These are phyloP conservation scores for Lycocerus yunnanus DNA, from an alignment of 2,888 invertebrate genomes.

Conservation along the genomic window DNA sequence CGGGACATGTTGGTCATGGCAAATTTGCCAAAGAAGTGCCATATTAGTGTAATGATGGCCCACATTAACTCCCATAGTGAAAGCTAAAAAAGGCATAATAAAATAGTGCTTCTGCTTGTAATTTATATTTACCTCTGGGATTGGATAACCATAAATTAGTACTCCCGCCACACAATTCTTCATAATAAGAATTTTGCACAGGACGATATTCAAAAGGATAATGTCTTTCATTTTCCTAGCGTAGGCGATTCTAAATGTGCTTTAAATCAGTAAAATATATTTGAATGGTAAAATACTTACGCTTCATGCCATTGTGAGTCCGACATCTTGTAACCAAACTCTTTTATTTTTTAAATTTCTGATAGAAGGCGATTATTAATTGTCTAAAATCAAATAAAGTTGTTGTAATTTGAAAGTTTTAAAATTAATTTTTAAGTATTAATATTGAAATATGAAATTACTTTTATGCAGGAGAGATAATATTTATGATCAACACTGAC, in stretches of 20 bases:
- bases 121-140: neutral
- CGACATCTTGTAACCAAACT: neutral
- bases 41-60: neutral
- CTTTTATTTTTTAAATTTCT: neutral
- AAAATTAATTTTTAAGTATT: neutral
- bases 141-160: neutral
- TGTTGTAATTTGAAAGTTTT: neutral
- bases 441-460: neutral
- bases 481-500: neutral
- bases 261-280: neutral
- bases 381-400: too few relatives aligned
- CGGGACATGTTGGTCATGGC: neutral
- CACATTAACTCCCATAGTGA: neutral
- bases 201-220: neutral
- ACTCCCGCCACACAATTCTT: neutral
- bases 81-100: neutral
- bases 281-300: neutral
- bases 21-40: neutral
- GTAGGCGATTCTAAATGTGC: neutral
- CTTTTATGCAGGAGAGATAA: neutral
- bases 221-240: neutral
- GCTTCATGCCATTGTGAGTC: neutral
- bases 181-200: neutral
- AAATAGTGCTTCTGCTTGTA: neutral
- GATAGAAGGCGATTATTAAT: too few relatives aligned